Evolutionary conservation across 2,113 vertebrate genomes (phyloP).

Genomic region (Perca fluviatilis): DNA sequence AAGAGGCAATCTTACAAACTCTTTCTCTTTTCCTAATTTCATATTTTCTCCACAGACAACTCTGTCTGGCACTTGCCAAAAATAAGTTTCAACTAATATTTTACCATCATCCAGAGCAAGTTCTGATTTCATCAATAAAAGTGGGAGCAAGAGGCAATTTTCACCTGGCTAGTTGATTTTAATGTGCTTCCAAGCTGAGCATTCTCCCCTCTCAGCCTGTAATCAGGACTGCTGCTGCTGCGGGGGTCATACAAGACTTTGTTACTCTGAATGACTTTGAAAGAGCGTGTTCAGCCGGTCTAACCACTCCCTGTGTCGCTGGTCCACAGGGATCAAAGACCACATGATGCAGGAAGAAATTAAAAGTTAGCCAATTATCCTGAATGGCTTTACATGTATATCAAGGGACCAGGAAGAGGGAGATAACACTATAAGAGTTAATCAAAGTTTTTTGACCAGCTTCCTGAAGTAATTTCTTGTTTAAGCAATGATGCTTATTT

Average conservation of each 20-base stretch:
- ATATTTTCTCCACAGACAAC: neutral
- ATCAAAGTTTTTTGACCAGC: slow-evolving; percentile 30
- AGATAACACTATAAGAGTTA: slow-evolving; percentile 37
- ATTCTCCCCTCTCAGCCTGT: slow-evolving; percentile 34
- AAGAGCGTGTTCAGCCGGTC: slow-evolving; percentile 43
- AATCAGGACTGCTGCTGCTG: slow-evolving; percentile 59
- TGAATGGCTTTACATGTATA: slow-evolving; percentile 52
- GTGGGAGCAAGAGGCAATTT: slow-evolving; percentile 29
- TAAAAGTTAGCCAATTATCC: slow-evolving; percentile 71
- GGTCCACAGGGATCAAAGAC: slow-evolving; percentile 59
- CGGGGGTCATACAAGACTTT: slow-evolving; percentile 59
- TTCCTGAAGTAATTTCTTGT: slow-evolving; percentile 23
- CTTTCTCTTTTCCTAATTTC: neutral
- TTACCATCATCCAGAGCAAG: slow-evolving; percentile 16
- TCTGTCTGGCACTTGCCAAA: slow-evolving; percentile 9
- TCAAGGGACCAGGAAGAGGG: slow-evolving; percentile 30
- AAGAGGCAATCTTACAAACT: neutral
- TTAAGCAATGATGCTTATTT: slow-evolving; percentile 19
- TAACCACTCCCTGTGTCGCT: slow-evolving; percentile 33
- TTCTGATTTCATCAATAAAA: slow-evolving; percentile 44
- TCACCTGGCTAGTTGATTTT: slow-evolving; percentile 60
- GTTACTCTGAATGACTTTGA: slow-evolving; percentile 13
- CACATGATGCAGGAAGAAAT: slow-evolving; percentile 59
- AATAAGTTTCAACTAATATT: slow-evolving; percentile 19
- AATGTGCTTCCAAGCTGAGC: slow-evolving; percentile 55